Evolutionary conservation across 2,797 vertebrate genomes (phyloP).

Genomic region (Peromyscus aztecus): DNA sequence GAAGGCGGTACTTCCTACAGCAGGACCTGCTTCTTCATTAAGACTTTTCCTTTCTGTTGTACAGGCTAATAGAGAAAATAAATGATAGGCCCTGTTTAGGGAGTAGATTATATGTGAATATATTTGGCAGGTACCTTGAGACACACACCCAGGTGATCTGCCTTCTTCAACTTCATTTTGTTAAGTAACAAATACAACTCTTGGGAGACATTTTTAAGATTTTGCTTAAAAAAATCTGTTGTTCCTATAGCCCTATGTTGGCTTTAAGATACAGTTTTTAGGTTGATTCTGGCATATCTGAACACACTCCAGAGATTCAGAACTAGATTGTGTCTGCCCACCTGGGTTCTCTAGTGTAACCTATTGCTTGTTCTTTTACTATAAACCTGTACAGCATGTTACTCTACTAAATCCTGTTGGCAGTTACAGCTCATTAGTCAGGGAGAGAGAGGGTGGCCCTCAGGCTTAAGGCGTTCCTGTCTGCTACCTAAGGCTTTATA

Average conservation of each 20-base stretch:
- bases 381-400: not conserved
- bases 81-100: constrained; percentile 16
- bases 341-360: not conserved
- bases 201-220: constrained; percentile 37
- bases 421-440: not conserved
- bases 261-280: not conserved
- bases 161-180: constrained; percentile 56
- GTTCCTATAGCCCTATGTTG: not conserved
- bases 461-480: not conserved
- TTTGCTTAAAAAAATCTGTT: constrained; percentile 11
- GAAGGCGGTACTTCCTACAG: constrained; percentile 21
- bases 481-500: not conserved
- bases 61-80: constrained; percentile 45
- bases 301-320: not conserved
- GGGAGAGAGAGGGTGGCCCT: not conserved
- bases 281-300: not conserved
- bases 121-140: constrained; percentile 52
- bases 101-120: constrained; percentile 40
- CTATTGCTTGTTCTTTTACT: not conserved
- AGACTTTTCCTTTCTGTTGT: not conserved
- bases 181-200: not conserved
- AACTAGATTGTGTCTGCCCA: not conserved
- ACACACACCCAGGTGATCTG: not conserved
- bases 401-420: not conserved
- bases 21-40: constrained; percentile 51